Conservation (phyloP, 92 coral and sea anemone genomes). For the Epizoanthus scotinus region DNA sequence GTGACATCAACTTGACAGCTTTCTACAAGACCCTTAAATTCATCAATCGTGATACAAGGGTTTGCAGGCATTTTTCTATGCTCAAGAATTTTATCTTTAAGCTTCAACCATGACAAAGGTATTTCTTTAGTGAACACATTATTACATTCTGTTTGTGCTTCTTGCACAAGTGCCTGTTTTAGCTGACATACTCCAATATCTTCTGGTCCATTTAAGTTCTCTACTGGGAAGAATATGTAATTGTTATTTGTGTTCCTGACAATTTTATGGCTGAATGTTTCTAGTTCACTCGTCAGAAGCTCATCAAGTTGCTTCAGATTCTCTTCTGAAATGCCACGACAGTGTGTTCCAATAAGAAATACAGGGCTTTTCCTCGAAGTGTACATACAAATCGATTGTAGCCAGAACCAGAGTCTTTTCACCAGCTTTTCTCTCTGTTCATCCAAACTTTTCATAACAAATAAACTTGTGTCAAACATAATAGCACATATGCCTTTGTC, state of each 20-base stretch:
- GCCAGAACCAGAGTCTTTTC: slow-evolving; percentile 10
- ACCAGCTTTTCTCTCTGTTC: background rate
- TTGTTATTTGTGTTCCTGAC: background rate
- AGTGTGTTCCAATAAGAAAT: slow-evolving; percentile 8
- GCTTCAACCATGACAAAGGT: background rate
- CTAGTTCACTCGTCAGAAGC: background rate
- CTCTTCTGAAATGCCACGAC: background rate
- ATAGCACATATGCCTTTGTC: background rate
- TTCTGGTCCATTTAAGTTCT: background rate
- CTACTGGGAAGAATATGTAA: slow-evolving; percentile 2
- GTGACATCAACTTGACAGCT: background rate
- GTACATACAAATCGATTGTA: background rate
- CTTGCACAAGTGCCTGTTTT: background rate
- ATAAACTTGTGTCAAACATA: slow-evolving; percentile 3
- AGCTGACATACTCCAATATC: background rate
- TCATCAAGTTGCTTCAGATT: background rate
- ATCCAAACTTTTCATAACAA: background rate
- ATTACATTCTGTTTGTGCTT: background rate
- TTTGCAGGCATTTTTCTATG: background rate
- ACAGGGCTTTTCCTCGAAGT: background rate
- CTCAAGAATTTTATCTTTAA: background rate
- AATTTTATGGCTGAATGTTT: background rate
- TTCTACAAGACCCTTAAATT: background rate
- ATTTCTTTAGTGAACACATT: background rate
- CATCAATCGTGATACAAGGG: background rate